Evolutionary conservation across 2,113 vertebrate species (phyloP).

Genomic region (human): GRCh38 chr18:36379501-36380000

Average conservation of each 20-base stretch:
- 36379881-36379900: background rate
- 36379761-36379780: background rate
- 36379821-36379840: background rate
- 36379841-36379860: background rate
- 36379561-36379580: background rate
- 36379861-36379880: conserved; percentile 4
- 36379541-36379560: background rate
- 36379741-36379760: background rate
- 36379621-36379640: background rate
- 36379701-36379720: background rate
- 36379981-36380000: background rate
- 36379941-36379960: background rate
- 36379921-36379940: background rate
- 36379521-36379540: background rate
- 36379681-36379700: background rate
- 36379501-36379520: background rate
- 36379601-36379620: background rate
- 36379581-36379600: background rate
- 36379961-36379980: background rate
- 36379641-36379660: background rate
- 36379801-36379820: rapidly evolving
- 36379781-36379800: background rate
- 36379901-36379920: background rate
- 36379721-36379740: background rate
- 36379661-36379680: background rate